These are phyloP conservation scores for Narcine bancroftii DNA, from an alignment of 2,113 vertebrate species.

Conservation along the genomic window DNA sequence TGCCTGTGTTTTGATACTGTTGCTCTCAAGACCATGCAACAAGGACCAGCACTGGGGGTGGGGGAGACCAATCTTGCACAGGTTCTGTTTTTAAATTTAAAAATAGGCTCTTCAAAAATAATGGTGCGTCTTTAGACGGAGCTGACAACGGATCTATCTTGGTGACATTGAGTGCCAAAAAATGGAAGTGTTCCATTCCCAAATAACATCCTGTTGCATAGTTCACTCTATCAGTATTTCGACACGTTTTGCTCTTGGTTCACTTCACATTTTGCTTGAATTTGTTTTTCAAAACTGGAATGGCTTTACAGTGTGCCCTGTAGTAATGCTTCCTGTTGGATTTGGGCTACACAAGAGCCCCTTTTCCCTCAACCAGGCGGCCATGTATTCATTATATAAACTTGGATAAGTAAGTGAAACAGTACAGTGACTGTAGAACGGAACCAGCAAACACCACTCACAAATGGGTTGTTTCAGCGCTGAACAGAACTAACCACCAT, in stretches of 20 bases:
- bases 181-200: background rate
- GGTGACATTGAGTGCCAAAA: background rate
- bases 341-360: no score
- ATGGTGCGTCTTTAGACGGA: background rate
- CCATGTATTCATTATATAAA: background rate
- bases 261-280: background rate
- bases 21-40: background rate
- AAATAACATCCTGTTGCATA: background rate
- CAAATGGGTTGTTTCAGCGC: background rate
- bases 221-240: slow-evolving; percentile 21
- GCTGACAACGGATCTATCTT: no score
- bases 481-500: background rate
- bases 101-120: background rate
- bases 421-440: background rate
- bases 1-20: background rate
- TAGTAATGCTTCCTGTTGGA: background rate
- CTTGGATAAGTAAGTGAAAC: background rate
- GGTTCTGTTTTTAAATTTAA: no score
- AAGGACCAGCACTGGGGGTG: background rate
- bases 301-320: background rate
- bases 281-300: background rate
- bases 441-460: background rate
- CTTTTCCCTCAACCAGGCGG: background rate
- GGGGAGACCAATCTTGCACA: background rate
- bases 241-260: background rate